These are phyloP conservation scores for Dendroctonus ponderosae DNA, from an alignment of 1,140 invertebrate species.

Conservation along the genomic window DNA sequence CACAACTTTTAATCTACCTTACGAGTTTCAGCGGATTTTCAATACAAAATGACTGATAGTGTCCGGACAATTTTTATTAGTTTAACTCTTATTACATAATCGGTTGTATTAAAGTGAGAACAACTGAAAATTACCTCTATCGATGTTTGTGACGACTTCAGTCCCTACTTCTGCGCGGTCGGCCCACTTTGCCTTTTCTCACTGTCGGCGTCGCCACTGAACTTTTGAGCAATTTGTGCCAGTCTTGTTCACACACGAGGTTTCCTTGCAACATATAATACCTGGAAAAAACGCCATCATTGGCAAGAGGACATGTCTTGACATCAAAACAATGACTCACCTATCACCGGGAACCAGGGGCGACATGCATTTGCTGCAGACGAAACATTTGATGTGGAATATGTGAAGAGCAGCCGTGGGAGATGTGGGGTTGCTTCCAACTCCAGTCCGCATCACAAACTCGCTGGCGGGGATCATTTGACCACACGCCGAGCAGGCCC, in stretches of 20 bases:
- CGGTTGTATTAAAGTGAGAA: not conserved
- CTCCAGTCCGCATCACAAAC: constrained; percentile 73
- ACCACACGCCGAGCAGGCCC: constrained; percentile 83
- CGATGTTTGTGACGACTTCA: constrained; percentile 57
- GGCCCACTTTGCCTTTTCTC: constrained; percentile 76
- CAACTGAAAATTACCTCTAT: constrained; percentile 32
- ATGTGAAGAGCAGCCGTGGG: constrained; percentile 59
- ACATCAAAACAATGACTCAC: constrained; percentile 50
- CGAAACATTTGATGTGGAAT: constrained; percentile 93
- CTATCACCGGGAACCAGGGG: constrained; percentile 85
- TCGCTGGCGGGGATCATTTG: constrained; percentile 88
- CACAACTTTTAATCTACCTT: too few species aligned
- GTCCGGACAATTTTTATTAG: too few species aligned
- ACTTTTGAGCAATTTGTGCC: constrained; percentile 84
- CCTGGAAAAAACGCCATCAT: constrained; percentile 48
- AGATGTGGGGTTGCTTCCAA: constrained; percentile 48
- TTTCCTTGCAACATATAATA: constrained; percentile 83
- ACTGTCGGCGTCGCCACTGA: constrained; percentile 65
- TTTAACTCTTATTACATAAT: too few species aligned
- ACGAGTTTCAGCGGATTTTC: too few species aligned
- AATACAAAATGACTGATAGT: too few species aligned
- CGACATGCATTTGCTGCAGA: constrained; percentile 85
- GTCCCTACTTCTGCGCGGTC: constrained; percentile 64
- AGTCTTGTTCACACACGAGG: constrained; percentile 88
- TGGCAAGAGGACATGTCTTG: not conserved